A percentile compares a stretch with the other conserved stretches of the same genome.
phyloP scores from a whole-genome alignment of 2,888 invertebrate species.

The Gibbula magus region DNA sequence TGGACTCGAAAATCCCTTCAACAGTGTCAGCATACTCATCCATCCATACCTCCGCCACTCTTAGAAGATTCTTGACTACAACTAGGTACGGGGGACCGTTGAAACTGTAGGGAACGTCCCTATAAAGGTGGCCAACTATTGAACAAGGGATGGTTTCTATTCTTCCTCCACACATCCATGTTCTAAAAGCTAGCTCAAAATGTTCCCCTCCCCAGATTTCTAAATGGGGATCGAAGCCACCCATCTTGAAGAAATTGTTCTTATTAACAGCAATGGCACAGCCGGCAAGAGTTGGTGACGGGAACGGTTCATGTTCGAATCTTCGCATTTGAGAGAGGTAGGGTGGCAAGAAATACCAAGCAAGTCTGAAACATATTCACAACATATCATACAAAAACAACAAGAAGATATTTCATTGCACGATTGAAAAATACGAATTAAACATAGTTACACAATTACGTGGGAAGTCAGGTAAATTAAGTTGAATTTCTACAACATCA shows the following conservation, averaged over 20 bases:
- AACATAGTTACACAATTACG: too few species aligned
- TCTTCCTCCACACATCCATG: neutral
- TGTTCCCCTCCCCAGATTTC: constrained; percentile 88
- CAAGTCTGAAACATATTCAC: constrained; percentile 22
- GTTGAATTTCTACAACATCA: too few species aligned
- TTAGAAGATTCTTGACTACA: constrained; percentile 26
- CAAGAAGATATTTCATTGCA: too few species aligned
- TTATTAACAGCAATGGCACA: constrained; percentile 96
- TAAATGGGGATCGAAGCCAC: constrained; percentile 97
- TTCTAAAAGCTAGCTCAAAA: neutral
- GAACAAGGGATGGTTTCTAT: neutral
- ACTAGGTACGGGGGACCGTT: neutral
- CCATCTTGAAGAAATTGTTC: constrained; percentile 92
- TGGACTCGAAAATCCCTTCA: neutral
- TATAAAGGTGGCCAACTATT: constrained; percentile 44
- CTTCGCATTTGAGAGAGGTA: constrained; percentile 22
- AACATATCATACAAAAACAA: too few species aligned
- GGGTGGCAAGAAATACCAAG: constrained; percentile 29
- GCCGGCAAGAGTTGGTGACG: constrained; percentile 79
- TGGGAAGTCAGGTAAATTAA: too few species aligned
- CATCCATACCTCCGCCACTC: constrained; percentile 37
- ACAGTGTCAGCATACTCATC: constrained; percentile 35
- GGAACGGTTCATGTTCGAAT: constrained; percentile 24
- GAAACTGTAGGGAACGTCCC: constrained; percentile 38
- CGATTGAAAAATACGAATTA: too few species aligned